A percentile compares a stretch with the other conserved stretches of the same genome.
These are phyloP conservation scores for Coptodon rendalli DNA, from an alignment of 2,113 vertebrate genomes.

Conservation along the genomic window DNA sequence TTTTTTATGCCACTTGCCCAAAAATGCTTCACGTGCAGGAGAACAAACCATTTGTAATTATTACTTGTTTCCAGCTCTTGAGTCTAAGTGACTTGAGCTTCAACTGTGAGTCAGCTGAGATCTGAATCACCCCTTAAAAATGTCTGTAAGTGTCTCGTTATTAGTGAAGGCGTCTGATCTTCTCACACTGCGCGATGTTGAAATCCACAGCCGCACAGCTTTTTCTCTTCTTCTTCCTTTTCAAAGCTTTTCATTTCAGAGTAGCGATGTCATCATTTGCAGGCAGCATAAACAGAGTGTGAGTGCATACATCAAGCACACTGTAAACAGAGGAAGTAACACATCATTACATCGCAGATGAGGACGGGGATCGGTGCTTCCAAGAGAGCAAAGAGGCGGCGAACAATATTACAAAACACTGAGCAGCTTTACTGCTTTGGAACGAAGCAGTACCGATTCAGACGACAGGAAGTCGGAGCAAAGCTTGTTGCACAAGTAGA, in stretches of 20 bases:
- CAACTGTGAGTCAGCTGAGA: neutral
- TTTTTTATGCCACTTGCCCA: neutral
- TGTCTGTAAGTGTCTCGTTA: neutral
- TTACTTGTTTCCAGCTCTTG: neutral
- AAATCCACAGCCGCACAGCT: neutral
- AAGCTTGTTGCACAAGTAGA: neutral
- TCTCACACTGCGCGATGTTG: neutral
- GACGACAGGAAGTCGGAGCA: neutral
- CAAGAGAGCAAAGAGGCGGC: neutral
- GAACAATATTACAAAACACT: neutral
- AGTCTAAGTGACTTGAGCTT: neutral
- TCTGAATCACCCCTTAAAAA: neutral
- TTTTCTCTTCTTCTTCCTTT: neutral
- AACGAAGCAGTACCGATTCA: neutral
- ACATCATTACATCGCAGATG: slow-evolving; percentile 24
- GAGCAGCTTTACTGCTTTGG: neutral
- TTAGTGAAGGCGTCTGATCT: neutral
- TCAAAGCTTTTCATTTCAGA: neutral
- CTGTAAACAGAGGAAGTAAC: slow-evolving; percentile 55
- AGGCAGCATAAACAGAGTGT: slow-evolving; percentile 17
- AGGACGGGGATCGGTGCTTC: neutral
- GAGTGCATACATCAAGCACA: neutral
- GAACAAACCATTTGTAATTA: neutral
- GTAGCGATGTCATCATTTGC: neutral
- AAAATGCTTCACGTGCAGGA: neutral